phyloP scores from a whole-genome alignment of 2,888 invertebrate species.

The Tachina lurida region DNA sequence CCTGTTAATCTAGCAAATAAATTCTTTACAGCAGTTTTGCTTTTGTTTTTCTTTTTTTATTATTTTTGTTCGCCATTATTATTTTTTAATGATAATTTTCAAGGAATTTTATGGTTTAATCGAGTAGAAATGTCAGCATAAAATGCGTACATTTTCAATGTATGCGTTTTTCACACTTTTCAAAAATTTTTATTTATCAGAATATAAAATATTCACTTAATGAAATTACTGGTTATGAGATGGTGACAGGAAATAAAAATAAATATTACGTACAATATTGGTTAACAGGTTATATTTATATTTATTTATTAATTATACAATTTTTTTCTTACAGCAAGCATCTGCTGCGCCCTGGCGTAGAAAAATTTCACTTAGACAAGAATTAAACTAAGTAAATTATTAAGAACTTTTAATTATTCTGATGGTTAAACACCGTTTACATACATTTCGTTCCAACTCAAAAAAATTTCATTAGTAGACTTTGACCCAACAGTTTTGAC shows the following conservation, averaged over 20 bases:
- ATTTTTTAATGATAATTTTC: slow-evolving; percentile 47
- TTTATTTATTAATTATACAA: neutral
- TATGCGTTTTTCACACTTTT: slow-evolving; percentile 2
- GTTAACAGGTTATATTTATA: slow-evolving; percentile 9
- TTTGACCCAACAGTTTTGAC: no score
- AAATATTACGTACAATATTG: neutral
- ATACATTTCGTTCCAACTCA: no score
- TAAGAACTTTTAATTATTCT: no score
- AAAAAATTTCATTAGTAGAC: no score
- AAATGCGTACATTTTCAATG: slow-evolving; percentile 26
- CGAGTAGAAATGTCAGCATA: slow-evolving; percentile 29
- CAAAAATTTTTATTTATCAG: neutral
- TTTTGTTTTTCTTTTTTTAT: neutral
- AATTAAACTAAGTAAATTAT: no score
- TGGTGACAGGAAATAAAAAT: slow-evolving; percentile 8
- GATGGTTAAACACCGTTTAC: no score
- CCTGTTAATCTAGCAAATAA: slow-evolving; percentile 48
- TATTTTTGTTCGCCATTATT: slow-evolving; percentile 5
- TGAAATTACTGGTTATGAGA: neutral
- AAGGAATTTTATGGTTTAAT: slow-evolving; percentile 65
- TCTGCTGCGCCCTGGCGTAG: no score
- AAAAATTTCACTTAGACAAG: no score
- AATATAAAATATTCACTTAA: neutral
- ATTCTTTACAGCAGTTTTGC: slow-evolving; percentile 12
- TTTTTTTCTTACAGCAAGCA: no score